Base-by-base conservation (phyloP, 2,797 vertebrate species). In the Cynopterus sphinx region DNA sequence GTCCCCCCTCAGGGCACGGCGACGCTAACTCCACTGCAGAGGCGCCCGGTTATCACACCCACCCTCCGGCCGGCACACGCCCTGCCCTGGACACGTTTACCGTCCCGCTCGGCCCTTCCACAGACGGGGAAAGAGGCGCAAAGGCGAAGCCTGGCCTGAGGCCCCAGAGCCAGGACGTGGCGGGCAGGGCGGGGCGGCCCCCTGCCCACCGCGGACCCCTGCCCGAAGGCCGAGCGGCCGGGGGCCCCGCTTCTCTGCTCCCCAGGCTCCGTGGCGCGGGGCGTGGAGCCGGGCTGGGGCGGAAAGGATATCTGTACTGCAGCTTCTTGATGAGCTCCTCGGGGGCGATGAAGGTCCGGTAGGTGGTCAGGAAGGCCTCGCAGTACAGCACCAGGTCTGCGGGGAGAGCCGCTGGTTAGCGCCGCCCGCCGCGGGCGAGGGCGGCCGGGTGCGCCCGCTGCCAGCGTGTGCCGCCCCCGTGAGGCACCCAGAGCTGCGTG, bases 291-390 rank as follows among this genome's bases (percentile, higher is more conserved):
- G 82, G 33, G 65, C 67, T 43, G 36, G 19, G 39, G 41, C 6
- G 53, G 98, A 99, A 99, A 99, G 99, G 99, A 99, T 99, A 99
- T 99, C 99, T 99, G 98, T 99, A 99, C 98, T 99, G 99, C 96
- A 99, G 98, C 98, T 99, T 99, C 98, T 99, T 99, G 98, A 99
- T 99, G 98, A 99, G 99, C 97, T 99, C 99, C 97, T 99, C 99
- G 0, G 99, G 99, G 78, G 98, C 99, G 98, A 99, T 99, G 96
- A 99, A 99, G 9, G 99, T 99, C 97, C 99, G 98, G 98, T 99
- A 99, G 0, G 99, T 99, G 17, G 99, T 99, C 98, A 99, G 98
- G 97, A 99, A 99, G 97, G 99, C 99, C 99, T 99, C 99, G 96
- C 99, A 99, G 99, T 99, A 99, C 98, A 99, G 98, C 98, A 99